Evolutionary conservation across 1,140 invertebrate genomes (phyloP).

Genomic region (Drosophila sproati): DNA sequence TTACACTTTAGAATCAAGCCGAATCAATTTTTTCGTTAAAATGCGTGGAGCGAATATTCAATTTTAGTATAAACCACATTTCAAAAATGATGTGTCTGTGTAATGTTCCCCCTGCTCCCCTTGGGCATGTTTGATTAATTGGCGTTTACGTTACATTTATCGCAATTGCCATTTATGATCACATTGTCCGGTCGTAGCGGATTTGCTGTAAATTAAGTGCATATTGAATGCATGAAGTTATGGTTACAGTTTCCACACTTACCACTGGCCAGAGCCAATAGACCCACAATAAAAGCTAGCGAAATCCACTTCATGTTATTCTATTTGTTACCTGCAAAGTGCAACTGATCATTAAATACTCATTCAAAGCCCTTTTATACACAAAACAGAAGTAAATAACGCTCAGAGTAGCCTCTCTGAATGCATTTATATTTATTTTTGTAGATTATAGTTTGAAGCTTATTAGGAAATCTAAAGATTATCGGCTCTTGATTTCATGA

Average conservation of each 20-base stretch:
- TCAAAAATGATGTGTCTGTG: not conserved
- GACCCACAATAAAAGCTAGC: conserved; percentile 52
- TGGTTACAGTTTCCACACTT: not conserved
- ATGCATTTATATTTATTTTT: too few species aligned
- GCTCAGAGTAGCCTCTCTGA: too few species aligned
- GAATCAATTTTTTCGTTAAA: too few species aligned
- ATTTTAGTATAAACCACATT: not conserved
- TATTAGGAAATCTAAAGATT: too few species aligned
- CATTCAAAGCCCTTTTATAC: conserved; percentile 54
- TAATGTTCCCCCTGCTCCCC: not conserved
- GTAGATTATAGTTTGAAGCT: too few species aligned
- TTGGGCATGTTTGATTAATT: conserved; percentile 16
- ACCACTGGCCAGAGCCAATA: conserved; percentile 58
- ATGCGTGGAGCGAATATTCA: too few species aligned
- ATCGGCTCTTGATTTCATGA: too few species aligned
- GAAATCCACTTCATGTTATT: conserved; percentile 65
- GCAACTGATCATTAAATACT: conserved; percentile 33
- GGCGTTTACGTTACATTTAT: conserved; percentile 56
- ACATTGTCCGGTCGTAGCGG: conserved; percentile 63
- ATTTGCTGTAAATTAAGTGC: conserved; percentile 42
- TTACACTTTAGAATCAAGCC: too few species aligned
- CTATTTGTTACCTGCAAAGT: not conserved
- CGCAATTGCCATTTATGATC: conserved; percentile 68
- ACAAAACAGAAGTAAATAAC: not conserved
- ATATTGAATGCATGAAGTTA: not conserved